A percentile compares a stretch with the other conserved stretches of the same genome.
phyloP scores from a whole-genome alignment of 2,888 invertebrate species.

The Trissolcus japonicus region DNA sequence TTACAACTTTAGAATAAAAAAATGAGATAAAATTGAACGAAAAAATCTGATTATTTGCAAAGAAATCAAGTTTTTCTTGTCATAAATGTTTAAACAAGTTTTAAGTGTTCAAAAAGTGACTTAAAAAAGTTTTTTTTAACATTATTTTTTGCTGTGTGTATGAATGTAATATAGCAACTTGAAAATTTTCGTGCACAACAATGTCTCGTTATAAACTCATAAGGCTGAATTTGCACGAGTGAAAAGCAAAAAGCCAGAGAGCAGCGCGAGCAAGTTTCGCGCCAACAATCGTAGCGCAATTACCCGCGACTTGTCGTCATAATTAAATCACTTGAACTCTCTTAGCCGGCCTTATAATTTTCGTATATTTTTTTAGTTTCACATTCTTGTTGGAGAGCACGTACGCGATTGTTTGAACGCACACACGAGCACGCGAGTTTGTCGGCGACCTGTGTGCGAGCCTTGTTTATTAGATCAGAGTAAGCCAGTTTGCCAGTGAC shows the following conservation, averaged over 20 bases:
- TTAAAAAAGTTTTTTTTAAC: no score
- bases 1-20: no score
- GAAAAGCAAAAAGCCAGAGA: neutral
- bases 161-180: neutral
- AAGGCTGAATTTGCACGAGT: neutral
- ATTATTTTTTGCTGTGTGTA: no score
- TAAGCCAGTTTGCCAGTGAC: constrained; percentile 74
- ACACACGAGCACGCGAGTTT: constrained; percentile 27
- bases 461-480: constrained; percentile 73
- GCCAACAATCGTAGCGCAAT: constrained; percentile 17
- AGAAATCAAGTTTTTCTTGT: no score
- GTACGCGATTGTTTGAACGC: constrained; percentile 13
- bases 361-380: constrained; percentile 18
- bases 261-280: neutral
- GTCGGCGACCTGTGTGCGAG: constrained; percentile 43
- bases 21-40: no score
- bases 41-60: no score
- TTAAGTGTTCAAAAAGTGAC: no score
- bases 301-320: constrained; percentile 15
- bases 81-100: no score
- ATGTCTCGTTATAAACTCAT: no score
- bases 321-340: constrained; percentile 11
- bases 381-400: constrained; percentile 1
- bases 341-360: constrained; percentile 6
- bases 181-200: constrained; percentile 3